These are phyloP conservation scores for Bacillus rossius DNA, from an alignment of 1,140 invertebrate genomes.

Conservation along the genomic window DNA sequence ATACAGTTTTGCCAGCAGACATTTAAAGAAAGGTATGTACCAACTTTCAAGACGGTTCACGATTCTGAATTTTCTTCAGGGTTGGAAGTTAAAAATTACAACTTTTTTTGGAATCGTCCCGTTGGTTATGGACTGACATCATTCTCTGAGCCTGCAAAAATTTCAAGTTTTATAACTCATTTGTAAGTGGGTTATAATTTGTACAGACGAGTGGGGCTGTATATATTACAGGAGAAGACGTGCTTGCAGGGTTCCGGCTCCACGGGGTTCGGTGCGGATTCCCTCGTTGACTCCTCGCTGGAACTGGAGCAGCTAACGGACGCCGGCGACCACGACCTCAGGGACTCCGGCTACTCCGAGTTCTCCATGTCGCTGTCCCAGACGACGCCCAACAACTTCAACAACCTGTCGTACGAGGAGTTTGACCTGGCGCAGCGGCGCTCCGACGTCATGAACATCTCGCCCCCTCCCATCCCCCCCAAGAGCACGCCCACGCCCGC, in stretches of 20 bases:
- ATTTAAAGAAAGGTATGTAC: no score
- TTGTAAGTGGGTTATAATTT: no score
- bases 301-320: conserved; percentile 16
- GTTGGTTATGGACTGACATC: no score
- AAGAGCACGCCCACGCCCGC: conserved; percentile 15
- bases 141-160: no score
- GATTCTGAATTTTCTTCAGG: no score
- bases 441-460: conserved; percentile 45
- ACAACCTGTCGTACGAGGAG: conserved; percentile 51
- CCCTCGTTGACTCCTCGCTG: conserved; percentile 19
- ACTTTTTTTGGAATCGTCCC: no score
- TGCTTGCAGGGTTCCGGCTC: conserved; percentile 18
- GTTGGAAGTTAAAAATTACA: no score
- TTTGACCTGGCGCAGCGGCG: conserved; percentile 38
- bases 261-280: conserved; percentile 8
- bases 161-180: no score
- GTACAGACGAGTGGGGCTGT: no score
- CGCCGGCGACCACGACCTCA: conserved; percentile 39
- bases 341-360: conserved; percentile 44
- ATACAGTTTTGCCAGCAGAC: no score
- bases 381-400: conserved; percentile 47
- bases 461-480: conserved; percentile 36
- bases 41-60: no score
- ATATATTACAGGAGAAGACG: no score
- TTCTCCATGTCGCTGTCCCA: conserved; percentile 45